phyloP scores from a whole-genome alignment of 1,140 invertebrate species.

The Halesus radiatus region DNA sequence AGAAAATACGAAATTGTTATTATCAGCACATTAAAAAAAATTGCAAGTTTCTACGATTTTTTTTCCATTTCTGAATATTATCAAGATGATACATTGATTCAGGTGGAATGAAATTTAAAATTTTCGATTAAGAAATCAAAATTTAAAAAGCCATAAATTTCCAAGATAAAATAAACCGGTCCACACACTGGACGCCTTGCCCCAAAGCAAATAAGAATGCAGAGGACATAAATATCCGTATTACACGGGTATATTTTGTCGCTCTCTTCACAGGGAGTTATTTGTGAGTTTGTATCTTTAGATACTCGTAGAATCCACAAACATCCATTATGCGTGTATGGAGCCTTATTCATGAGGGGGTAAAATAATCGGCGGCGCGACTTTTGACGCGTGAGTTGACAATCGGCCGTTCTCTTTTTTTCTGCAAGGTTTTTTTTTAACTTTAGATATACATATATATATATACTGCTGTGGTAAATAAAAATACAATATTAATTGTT shows the following conservation, averaged over 20 bases:
- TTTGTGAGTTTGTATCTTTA: constrained; percentile 19
- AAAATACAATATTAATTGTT: no score
- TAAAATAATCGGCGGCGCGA: no score
- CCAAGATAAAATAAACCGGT: constrained; percentile 10
- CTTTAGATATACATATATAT: no score
- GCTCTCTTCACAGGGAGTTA: constrained; percentile 15
- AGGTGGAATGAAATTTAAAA: neutral
- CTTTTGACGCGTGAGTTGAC: no score
- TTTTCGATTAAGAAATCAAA: constrained; percentile 13
- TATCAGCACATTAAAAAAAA: no score
- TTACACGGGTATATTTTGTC: constrained; percentile 36
- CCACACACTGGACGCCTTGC: neutral
- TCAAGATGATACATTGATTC: no score
- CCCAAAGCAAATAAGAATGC: neutral
- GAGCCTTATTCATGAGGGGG: neutral
- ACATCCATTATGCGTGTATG: constrained; percentile 15
- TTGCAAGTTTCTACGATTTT: no score
- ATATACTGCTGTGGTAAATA: no score
- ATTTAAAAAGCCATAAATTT: constrained; percentile 5
- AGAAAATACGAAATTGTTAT: no score
- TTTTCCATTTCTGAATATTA: no score
- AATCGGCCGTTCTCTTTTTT: no score
- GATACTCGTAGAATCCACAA: neutral
- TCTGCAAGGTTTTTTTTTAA: no score
- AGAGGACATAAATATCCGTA: constrained; percentile 32